phyloP scores from a whole-genome alignment of 2,888 invertebrate species.

The Cheilosia pagana region DNA sequence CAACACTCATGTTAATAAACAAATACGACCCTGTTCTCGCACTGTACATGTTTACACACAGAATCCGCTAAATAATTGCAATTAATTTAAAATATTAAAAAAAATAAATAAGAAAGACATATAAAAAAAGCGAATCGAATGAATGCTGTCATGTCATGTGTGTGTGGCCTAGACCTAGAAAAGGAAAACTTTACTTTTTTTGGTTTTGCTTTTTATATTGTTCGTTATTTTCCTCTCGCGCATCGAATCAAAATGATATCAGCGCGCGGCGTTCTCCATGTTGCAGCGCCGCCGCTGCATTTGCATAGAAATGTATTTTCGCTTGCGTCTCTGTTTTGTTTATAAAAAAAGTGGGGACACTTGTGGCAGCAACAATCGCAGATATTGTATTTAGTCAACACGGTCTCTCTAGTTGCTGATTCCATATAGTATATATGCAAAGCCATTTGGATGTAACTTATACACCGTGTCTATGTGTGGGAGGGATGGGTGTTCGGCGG shows the following conservation, averaged over 20 bases:
- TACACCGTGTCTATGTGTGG: constrained; percentile 1
- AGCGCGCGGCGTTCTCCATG: constrained; percentile 50
- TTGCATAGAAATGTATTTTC: constrained; percentile 13
- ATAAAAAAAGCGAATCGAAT: constrained; percentile 52
- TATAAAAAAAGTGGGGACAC: constrained; percentile 24
- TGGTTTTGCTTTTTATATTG: constrained; percentile 64
- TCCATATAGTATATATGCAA: constrained; percentile 14
- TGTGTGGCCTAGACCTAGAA: constrained; percentile 76
- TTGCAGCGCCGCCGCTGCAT: constrained; percentile 33
- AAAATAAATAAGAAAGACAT: constrained; percentile 30
- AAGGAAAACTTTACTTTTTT: constrained; percentile 72
- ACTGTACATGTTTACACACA: constrained; percentile 35
- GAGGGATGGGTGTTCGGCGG: background rate
- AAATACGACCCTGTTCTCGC: constrained; percentile 57
- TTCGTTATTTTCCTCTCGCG: constrained; percentile 76
- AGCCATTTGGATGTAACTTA: constrained; percentile 6
- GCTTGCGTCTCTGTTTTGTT: background rate
- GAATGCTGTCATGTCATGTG: constrained; percentile 49
- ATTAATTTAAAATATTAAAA: constrained; percentile 59
- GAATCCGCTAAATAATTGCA: constrained; percentile 72
- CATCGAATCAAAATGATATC: constrained; percentile 76
- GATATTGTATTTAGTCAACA: constrained; percentile 15
- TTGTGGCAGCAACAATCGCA: constrained; percentile 27
- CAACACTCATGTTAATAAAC: constrained; percentile 10
- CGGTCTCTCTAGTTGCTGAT: background rate